Evolutionary conservation across 1,140 invertebrate genomes (phyloP), one percentile per base, ranked within the genome.

Genomic region (Rhagoletis zephyria): DNA sequence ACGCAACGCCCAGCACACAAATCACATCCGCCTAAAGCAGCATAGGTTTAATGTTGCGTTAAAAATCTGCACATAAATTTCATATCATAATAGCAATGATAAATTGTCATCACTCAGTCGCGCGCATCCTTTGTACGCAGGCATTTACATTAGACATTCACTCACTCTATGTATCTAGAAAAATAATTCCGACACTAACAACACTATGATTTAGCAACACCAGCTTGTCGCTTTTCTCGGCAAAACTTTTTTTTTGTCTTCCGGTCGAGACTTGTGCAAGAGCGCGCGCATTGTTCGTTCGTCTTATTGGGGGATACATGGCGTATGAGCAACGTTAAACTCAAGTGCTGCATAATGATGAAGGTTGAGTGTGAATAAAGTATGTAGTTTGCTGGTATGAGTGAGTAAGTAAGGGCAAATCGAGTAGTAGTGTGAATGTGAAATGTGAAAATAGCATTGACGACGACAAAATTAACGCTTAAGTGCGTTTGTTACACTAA

Each of bases 41-140:
- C 56, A 4, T 48, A 81, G 87, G 59, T 86, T 87, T 74, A 88
- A 88, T 92, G 91, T 91, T 89, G 90, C 91, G 91, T 92, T 92
- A 91, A 92, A 90, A 92, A 92, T 92, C 88, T 89, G 90, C 88
- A 88, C 90, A 92, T 91, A 92, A 92, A 92, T 92, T 92, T 90
- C 74, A 81, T 81, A 81, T 81, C 74, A 87, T 85, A 87, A 91
- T 88, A 88, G 86, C 81, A 88, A 85, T 88, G 90, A 92, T 92
- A 92, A 92, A 92, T 92, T 90, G 30, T 85, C 65, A 42, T 88
- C 60, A 74, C n/a, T 60, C 85, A 81, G 74, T 48, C 74, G 51
- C 16, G 48, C 48, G 48, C 48, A 7, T 30, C n/a, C 45, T 81
- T 81, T 81, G 48, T 81, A 81, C 74, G 74, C n/a, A 81, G 51